Conservation (phyloP, 2,797 vertebrate species). For the Rhynchonycteris naso region DNA sequence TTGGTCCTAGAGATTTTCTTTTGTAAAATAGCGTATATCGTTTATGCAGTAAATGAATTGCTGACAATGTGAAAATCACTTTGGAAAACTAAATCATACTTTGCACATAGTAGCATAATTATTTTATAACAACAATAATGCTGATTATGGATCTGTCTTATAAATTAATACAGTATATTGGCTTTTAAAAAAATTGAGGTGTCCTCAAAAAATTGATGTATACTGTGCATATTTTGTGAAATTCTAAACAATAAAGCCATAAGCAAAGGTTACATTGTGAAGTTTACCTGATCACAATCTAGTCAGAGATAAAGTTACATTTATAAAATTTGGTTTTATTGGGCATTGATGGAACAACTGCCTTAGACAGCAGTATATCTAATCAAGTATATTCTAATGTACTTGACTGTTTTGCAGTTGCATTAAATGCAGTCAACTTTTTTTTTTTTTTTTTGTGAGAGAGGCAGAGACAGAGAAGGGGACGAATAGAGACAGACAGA, state of each 20-base stretch:
- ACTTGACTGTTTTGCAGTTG: not conserved
- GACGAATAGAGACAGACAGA: no score
- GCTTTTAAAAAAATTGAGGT: not conserved
- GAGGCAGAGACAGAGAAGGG: no score
- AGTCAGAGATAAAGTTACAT: constrained; percentile 44
- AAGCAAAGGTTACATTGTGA: constrained; percentile 15
- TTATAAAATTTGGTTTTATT: constrained; percentile 17
- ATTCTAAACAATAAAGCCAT: constrained; percentile 36
- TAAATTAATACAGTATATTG: not conserved
- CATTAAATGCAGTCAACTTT: not conserved
- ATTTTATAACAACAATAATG: not conserved
- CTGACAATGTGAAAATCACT: not conserved
- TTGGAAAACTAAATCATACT: not conserved
- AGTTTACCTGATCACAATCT: not conserved
- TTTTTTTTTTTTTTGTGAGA: not conserved
- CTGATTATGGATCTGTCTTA: not conserved
- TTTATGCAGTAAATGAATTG: not conserved
- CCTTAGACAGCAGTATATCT: not conserved
- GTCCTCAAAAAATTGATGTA: not conserved
- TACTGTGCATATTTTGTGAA: not conserved
- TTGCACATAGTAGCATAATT: not conserved
- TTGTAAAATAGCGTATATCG: not conserved
- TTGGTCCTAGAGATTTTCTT: constrained; percentile 40
- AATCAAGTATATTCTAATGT: not conserved
- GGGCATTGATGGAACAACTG: constrained; percentile 22